Percentiles rank a stretch among this genome's conserved stretches.
phyloP scores from a whole-genome alignment of 2,888 invertebrate genomes.

The Drosophila gaucha region DNA sequence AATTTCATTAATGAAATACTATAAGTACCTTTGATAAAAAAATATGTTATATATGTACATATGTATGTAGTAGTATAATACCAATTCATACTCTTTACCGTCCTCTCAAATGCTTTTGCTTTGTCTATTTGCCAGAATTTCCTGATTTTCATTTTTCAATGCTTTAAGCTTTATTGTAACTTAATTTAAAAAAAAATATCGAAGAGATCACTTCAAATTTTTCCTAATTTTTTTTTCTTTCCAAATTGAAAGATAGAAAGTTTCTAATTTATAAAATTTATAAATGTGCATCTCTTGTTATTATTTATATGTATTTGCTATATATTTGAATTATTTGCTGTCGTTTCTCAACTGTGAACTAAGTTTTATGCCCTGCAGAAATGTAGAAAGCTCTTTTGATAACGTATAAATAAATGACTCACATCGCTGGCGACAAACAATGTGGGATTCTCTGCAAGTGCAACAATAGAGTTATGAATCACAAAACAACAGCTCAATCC shows the following conservation, averaged over 20 bases:
- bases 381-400: slow-evolving; percentile 8
- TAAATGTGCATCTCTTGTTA: too few species aligned
- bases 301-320: not conserved
- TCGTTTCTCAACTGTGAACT: not conserved
- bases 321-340: not conserved
- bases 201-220: too few species aligned
- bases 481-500: slow-evolving; percentile 7
- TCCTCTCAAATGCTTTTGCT: too few species aligned
- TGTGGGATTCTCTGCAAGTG: not conserved
- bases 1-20: not conserved
- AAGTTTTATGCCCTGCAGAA: not conserved
- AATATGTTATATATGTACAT: not conserved
- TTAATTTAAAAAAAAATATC: too few species aligned
- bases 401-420: slow-evolving; percentile 14
- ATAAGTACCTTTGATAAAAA: not conserved
- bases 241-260: not conserved
- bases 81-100: too few species aligned
- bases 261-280: not conserved
- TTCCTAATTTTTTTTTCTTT: not conserved
- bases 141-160: too few species aligned
- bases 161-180: too few species aligned
- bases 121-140: too few species aligned
- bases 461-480: slow-evolving; percentile 29
- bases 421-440: slow-evolving; percentile 26
- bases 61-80: too few species aligned